These are phyloP conservation scores for Alouatta palliata DNA, from an alignment of 2,113 vertebrate genomes.

Conservation along the genomic window DNA sequence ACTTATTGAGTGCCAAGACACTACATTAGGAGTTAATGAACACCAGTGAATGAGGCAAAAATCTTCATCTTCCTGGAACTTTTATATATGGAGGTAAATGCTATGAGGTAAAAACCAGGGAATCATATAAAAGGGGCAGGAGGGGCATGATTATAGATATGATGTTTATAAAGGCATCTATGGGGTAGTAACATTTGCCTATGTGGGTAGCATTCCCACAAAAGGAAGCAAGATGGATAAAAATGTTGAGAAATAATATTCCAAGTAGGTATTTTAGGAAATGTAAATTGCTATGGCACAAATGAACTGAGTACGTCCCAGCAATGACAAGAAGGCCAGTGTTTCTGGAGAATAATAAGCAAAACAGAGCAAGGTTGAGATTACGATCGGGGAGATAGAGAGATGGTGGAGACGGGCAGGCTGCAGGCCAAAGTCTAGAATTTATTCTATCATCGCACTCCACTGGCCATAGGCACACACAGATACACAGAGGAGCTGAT, in stretches of 20 bases:
- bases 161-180: not conserved
- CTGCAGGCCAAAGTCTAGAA: not conserved
- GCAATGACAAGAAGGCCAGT: not conserved
- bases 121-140: not conserved
- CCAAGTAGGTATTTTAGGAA: not conserved
- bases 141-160: not conserved
- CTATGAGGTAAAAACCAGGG: not conserved
- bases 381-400: rapidly evolving
- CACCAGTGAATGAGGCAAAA: not conserved
- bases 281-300: not conserved
- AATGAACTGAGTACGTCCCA: not conserved
- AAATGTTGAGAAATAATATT: not conserved
- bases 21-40: not conserved
- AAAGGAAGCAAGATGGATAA: not conserved
- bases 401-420: not conserved
- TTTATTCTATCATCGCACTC: rapidly evolving
- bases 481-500: not conserved
- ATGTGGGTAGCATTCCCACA: too few species aligned
- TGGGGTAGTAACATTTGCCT: not conserved
- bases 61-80: not conserved
- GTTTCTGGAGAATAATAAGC: not conserved
- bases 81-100: not conserved
- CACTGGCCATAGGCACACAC: too few species aligned
- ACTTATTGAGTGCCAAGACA: not conserved
- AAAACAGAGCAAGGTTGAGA: not conserved